Evolutionary conservation across 2,113 vertebrate species (phyloP), one percentile per base, ranked within the genome.

Genomic region (Uropsilus gracilis): DNA sequence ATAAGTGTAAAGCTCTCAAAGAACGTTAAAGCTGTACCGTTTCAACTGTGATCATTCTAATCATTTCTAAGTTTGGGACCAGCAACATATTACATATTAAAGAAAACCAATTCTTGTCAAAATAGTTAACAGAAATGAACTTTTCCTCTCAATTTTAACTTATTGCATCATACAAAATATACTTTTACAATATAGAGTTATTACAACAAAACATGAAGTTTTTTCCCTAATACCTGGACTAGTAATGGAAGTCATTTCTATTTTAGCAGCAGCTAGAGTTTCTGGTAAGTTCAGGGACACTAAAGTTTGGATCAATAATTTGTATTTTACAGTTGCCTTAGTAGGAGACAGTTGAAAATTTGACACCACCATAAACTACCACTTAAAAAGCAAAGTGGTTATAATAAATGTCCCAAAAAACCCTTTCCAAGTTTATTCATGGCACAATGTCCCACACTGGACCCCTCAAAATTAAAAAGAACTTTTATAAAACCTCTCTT

Each of bases 141-240:
- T 66, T 86, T 83, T 89, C 68, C 18, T 59, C 39, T 89, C 57
- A n/a, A 11, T 75, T 92, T 78, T 94, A 85, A 77, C 71, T 92
- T 77, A 17, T 8, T 88, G 84, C 42, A 16, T 73, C 88, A 92
- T 50, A 93, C 72, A 92, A 96, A 90, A 95, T 84, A 83, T 32
- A 82, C 46, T 85, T 86, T 92, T 77, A 82, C n/a, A 42, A n/a
- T 20, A 44, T 55, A 17, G 24, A 84, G 61, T 72, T 24, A 66
- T 71, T 61, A 59, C 32, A 92, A 77, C 37, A 90, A 86, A 93
- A 91, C 39, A 86, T 0, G 39, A 61, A 57, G 55, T 84, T 12
- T 93, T 93, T 91, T 55, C 12, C 86, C 63, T 78, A 81, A 92
- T 83, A 91, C 81, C 72, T 48, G 2, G 12, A 80, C 17, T 26